phyloP scores from a whole-genome alignment of 2,888 invertebrate genomes.

The Tenthredo notha region DNA sequence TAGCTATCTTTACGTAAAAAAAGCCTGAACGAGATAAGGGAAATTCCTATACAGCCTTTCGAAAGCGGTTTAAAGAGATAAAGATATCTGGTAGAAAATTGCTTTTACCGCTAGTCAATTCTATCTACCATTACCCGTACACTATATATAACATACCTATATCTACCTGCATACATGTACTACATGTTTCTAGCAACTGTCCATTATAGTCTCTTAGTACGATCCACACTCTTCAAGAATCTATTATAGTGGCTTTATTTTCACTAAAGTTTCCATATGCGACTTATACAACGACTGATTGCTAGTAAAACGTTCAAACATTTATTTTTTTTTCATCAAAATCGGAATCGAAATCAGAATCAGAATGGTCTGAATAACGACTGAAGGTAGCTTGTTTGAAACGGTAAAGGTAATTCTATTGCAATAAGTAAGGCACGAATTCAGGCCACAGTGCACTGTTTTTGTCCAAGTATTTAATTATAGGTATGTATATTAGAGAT shows the following conservation, averaged over 20 bases:
- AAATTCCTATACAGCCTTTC: background rate
- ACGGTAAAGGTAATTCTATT: constrained; percentile 42
- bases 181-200: background rate
- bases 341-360: background rate
- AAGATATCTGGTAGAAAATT: constrained; percentile 14
- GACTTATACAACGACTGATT: background rate
- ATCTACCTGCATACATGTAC: background rate
- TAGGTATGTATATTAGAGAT: background rate
- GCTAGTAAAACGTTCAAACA: background rate
- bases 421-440: constrained; percentile 38
- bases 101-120: constrained; percentile 44
- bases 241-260: background rate
- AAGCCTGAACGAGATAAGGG: background rate
- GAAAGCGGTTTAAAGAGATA: constrained; percentile 29
- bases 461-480: background rate
- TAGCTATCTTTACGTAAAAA: background rate
- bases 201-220: background rate
- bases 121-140: background rate
- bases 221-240: background rate
- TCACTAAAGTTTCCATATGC: background rate
- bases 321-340: background rate
- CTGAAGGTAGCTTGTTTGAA: background rate
- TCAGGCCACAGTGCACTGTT: constrained; percentile 30
- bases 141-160: background rate
- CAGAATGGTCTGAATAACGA: background rate